These are phyloP conservation scores for Otus sunia DNA, from an alignment of 2,113 vertebrate species.

Conservation along the genomic window DNA sequence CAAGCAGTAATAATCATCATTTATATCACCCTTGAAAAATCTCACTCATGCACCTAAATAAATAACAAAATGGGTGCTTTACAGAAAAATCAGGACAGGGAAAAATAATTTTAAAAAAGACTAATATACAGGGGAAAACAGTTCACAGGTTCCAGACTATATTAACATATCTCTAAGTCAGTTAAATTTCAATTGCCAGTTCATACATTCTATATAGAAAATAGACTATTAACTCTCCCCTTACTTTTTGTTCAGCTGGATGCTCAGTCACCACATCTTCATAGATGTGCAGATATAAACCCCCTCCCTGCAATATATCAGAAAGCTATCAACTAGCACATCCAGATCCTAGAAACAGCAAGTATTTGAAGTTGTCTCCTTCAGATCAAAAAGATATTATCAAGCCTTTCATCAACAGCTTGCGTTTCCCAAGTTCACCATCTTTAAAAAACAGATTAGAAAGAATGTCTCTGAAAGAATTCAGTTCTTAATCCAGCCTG, in stretches of 20 bases:
- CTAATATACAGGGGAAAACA: background rate
- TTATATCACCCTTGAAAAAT: background rate
- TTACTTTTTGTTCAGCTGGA: background rate
- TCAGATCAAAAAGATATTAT: background rate
- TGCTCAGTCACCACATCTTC: background rate
- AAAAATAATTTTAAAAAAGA: no score
- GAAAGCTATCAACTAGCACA: background rate
- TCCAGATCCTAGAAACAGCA: background rate
- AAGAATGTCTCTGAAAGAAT: background rate
- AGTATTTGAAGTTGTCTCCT: background rate
- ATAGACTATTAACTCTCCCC: accelerated
- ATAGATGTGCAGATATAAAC: background rate
- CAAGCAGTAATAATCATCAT: background rate
- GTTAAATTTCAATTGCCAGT: background rate
- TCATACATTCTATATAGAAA: background rate
- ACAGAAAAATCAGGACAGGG: background rate
- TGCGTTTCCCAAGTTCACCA: background rate
- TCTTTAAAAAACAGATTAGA: background rate
- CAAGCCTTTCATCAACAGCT: background rate
- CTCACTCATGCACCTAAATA: background rate
- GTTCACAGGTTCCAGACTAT: background rate
- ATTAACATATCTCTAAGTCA: background rate
- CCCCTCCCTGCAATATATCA: background rate
- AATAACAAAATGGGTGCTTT: background rate
- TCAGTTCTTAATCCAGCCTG: background rate